Evolutionary conservation across 2,113 vertebrate genomes (phyloP), one percentile per base, ranked within the genome.

Genomic region (Mustela nigripes): DNA sequence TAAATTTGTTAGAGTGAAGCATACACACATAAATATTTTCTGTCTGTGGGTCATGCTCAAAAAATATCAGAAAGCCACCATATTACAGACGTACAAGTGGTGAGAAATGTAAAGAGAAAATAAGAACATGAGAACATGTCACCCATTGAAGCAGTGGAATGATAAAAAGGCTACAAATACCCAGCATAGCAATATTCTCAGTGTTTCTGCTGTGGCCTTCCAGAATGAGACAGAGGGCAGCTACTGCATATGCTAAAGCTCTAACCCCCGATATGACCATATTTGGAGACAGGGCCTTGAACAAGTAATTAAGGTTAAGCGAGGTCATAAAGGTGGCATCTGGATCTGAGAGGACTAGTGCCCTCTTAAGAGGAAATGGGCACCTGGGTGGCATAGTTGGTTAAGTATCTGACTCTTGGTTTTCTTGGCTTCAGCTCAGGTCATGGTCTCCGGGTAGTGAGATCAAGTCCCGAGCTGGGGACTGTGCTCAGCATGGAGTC

Each of bases 141-240:
- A 31, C 14, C 21, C 50, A 21, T 0, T 33, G 5, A 36, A 36
- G 26, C 65, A 21, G 0, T 6, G n/a, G 26, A 53, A 81, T 33
- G 36, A 84, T 22, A 21, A 26, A 71, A 39, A 95, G 67, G 0
- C 10, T 28, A 53, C 36, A 74, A 10, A 96, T 58, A 3, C 60
- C 15, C 14, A 16, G 11, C 4, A 18, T 0, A 28, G 48, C n/a
- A 42, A 3, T 18, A 14, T 16, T 31, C 26, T 69, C 58, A 36
- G 48, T 2, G 62, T 0, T 94, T 74, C 69, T 69, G 33, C 62
- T 28, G 5, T 6, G 5, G 24, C 28, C 39, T 53, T 53, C 28
- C 56, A 53, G 89, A 67, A 14, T 36, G 21, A 78, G 45, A 28
- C 18, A 83, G 26, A 45, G 21, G 58, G 45, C 24, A 60, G 9